Evolutionary conservation across 2,797 vertebrate species (phyloP).

Genomic region (Glossophaga mutica): DNA sequence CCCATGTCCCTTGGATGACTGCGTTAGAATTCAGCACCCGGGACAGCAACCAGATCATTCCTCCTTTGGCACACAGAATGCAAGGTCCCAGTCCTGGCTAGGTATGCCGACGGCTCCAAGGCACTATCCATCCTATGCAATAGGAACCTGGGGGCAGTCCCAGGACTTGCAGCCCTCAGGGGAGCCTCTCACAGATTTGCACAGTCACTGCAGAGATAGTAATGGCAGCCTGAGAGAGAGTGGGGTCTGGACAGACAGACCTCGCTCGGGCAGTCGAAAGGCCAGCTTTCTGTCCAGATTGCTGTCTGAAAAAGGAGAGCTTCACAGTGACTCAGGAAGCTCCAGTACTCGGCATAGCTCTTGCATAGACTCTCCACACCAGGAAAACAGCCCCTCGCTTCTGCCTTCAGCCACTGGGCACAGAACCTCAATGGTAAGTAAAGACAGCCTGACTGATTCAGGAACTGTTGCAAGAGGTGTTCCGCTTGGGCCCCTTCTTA

Average conservation of each 20-base stretch:
- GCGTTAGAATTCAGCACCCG: constrained; percentile 72
- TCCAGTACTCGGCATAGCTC: constrained; percentile 80
- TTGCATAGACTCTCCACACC: constrained; percentile 79
- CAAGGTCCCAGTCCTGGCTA: constrained; percentile 55
- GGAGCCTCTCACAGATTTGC: constrained; percentile 65
- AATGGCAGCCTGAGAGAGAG: constrained; percentile 79
- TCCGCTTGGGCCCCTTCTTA: background rate
- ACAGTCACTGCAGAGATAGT: constrained; percentile 80
- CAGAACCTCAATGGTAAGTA: constrained; percentile 95
- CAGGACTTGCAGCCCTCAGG: constrained; percentile 68
- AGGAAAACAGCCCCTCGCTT: constrained; percentile 84
- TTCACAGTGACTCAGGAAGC: constrained; percentile 83
- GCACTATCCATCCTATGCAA: constrained; percentile 47
- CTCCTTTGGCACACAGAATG: constrained; percentile 84
- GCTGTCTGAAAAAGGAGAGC: constrained; percentile 84
- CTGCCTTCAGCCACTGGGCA: constrained; percentile 83
- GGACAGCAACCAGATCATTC: constrained; percentile 68
- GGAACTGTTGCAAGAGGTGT: background rate
- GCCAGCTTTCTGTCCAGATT: constrained; percentile 90
- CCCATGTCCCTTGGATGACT: constrained; percentile 49
- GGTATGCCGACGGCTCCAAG: constrained; percentile 43
- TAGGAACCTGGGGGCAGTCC: constrained; percentile 58
- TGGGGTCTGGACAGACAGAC: constrained; percentile 86
- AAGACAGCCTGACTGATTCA: constrained; percentile 35
- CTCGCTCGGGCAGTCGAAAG: constrained; percentile 84